Conservation (phyloP, 2,888 invertebrate genomes). For the Tolmerus cingulatus region DNA sequence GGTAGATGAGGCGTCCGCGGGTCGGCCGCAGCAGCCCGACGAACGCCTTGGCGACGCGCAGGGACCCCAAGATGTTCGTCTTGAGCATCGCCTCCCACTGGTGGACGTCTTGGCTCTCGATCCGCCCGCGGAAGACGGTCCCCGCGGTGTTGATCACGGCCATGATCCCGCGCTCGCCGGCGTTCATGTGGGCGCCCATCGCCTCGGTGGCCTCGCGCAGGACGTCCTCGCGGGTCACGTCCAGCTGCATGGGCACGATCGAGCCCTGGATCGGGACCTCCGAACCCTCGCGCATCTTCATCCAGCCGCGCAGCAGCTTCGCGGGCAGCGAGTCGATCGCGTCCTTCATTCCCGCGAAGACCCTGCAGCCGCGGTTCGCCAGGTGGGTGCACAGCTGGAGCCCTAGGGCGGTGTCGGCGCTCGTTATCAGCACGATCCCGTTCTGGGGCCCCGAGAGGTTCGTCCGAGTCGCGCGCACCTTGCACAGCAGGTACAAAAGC, state of each 20-base stretch:
- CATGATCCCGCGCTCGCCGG: conserved; percentile 81
- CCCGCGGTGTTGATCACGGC: conserved; percentile 87
- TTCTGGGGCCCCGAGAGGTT: conserved; percentile 65
- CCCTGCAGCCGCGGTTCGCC: conserved; percentile 76
- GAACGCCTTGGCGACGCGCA: conserved; percentile 79
- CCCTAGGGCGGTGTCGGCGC: conserved; percentile 81
- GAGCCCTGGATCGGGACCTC: conserved; percentile 64
- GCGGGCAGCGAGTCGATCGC: conserved; percentile 69
- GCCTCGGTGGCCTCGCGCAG: conserved; percentile 81
- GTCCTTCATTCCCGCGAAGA: conserved; percentile 76
- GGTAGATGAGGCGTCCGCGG: conserved; percentile 74
- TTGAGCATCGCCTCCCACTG: conserved; percentile 74
- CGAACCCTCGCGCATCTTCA: conserved; percentile 68
- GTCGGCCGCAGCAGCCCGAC: conserved; percentile 73
- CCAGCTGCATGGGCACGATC: conserved; percentile 76
- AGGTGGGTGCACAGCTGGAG: conserved; percentile 78
- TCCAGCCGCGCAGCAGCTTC: conserved; percentile 69
- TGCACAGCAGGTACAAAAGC: conserved; percentile 78
- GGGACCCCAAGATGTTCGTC: conserved; percentile 75
- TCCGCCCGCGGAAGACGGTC: conserved; percentile 74
- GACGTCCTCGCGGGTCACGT: conserved; percentile 82
- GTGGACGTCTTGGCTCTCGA: conserved; percentile 71
- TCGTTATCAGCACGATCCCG: conserved; percentile 79
- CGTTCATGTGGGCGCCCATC: conserved; percentile 80
- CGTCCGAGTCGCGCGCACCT: conserved; percentile 71